Percentiles rank a stretch among this genome's conserved stretches.
phyloP scores from a whole-genome alignment of 2,797 vertebrate species.

The Sebastes umbrosus region DNA sequence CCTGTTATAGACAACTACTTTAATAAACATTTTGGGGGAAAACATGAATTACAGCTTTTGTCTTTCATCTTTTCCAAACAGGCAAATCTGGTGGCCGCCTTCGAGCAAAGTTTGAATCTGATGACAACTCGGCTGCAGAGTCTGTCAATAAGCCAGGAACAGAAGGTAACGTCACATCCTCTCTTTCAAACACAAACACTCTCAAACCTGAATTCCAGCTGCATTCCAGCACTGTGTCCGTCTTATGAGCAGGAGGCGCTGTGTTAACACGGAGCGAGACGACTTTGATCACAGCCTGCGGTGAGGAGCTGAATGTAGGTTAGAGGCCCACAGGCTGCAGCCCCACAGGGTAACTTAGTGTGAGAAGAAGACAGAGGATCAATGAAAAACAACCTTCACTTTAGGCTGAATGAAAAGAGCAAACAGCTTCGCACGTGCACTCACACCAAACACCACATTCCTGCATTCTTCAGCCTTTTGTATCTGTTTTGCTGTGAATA shows the following conservation, averaged over 20 bases:
- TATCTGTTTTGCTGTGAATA: slow-evolving; percentile 47
- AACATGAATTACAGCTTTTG: not conserved
- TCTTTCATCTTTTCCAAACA: slow-evolving; percentile 62
- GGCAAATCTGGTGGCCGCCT: slow-evolving; percentile 96
- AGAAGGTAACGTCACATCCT: slow-evolving; percentile 85
- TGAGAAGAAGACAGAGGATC: slow-evolving; percentile 7
- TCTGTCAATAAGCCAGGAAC: slow-evolving; percentile 90
- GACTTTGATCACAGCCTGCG: slow-evolving; percentile 60
- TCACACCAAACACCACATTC: slow-evolving; percentile 57
- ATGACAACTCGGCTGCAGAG: slow-evolving; percentile 94
- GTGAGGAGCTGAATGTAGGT: slow-evolving; percentile 50
- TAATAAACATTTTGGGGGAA: not conserved
- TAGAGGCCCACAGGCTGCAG: slow-evolving; percentile 34
- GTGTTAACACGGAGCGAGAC: not conserved
- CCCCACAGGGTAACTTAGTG: not conserved
- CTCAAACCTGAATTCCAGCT: slow-evolving; percentile 26
- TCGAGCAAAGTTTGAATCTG: slow-evolving; percentile 94
- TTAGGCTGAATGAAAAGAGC: slow-evolving; percentile 12
- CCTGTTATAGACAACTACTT: not conserved
- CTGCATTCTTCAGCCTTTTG: slow-evolving; percentile 57
- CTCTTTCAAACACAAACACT: slow-evolving; percentile 15
- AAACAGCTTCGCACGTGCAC: slow-evolving; percentile 33
- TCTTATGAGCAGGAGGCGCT: not conserved
- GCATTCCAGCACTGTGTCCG: slow-evolving; percentile 5
- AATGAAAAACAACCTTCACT: slow-evolving; percentile 21